A percentile compares a stretch with the other conserved stretches of the same genome.
Evolutionary conservation across 2,113 vertebrate genomes (phyloP).

Genomic region (Perognathus longimembris): DNA sequence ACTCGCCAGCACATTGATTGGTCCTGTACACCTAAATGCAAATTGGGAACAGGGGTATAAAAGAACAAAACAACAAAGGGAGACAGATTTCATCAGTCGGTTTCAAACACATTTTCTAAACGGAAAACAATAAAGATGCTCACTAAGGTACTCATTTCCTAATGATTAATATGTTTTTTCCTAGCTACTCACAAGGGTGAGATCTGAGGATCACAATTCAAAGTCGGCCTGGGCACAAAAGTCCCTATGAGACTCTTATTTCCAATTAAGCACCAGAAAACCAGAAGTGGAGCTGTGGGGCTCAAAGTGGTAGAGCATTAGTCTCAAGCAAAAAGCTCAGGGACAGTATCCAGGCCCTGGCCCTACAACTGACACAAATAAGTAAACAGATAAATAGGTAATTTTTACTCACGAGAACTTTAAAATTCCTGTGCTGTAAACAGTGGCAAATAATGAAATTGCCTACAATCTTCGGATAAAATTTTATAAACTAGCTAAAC

Average conservation of each 20-base stretch:
- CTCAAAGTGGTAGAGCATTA: too few species aligned
- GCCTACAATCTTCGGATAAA: neutral
- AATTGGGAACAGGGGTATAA: constrained; percentile 18
- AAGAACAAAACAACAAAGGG: neutral
- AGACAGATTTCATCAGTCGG: constrained; percentile 59
- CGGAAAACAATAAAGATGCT: constrained; percentile 50
- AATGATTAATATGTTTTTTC: too few species aligned
- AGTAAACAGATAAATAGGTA: too few species aligned
- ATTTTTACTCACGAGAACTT: constrained; percentile 10
- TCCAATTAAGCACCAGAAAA: too few species aligned
- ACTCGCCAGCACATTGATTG: constrained; percentile 99
- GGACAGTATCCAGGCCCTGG: too few species aligned
- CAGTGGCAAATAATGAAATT: neutral
- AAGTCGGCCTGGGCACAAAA: too few species aligned
- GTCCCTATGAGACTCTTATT: too few species aligned
- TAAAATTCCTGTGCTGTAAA: constrained; percentile 26
- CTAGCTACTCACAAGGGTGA: too few species aligned
- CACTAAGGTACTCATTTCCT: too few species aligned
- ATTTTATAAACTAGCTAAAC: constrained; percentile 25
- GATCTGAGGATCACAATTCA: too few species aligned
- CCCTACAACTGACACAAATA: neutral
- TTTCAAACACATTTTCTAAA: constrained; percentile 63
- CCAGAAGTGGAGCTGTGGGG: too few species aligned
- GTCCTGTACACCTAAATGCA: constrained; percentile 95
- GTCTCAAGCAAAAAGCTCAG: too few species aligned